Conservation (phyloP, 2,797 vertebrate genomes). For the Merluccius polli region DNA sequence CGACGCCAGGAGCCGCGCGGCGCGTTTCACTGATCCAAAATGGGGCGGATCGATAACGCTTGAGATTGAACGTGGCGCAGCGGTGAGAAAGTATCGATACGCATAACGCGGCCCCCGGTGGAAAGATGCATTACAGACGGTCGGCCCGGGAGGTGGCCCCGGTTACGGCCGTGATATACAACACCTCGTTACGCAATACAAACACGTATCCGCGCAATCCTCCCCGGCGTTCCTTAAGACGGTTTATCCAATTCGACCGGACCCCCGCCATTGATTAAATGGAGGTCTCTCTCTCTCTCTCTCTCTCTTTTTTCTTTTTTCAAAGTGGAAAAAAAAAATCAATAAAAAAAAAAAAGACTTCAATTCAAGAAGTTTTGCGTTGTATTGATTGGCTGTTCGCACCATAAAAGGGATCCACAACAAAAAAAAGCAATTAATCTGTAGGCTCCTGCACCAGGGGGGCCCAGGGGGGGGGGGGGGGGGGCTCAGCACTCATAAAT, state of each 20-base stretch:
- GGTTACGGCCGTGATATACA: background rate
- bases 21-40: slow-evolving; percentile 42
- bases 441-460: slow-evolving; percentile 29
- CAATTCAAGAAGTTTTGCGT: slow-evolving; percentile 39
- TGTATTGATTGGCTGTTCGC: slow-evolving; percentile 47
- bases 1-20: background rate
- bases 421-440: slow-evolving; percentile 50
- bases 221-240: background rate
- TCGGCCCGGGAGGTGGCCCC: slow-evolving; percentile 16
- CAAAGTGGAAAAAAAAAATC: slow-evolving; percentile 25
- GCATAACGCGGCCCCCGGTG: slow-evolving; percentile 34
- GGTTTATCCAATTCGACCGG: background rate
- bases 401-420: slow-evolving; percentile 32
- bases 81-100: slow-evolving; percentile 65
- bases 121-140: slow-evolving; percentile 33
- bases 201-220: background rate
- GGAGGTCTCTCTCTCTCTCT: background rate
- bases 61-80: slow-evolving; percentile 51
- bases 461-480: slow-evolving; percentile 42
- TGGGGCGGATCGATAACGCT: slow-evolving; percentile 59
- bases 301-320: slow-evolving; percentile 8
- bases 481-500: slow-evolving; percentile 66
- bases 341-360: slow-evolving; percentile 17
- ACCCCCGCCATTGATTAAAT: background rate
- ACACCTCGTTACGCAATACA: slow-evolving; percentile 19